Evolutionary conservation across 1,140 invertebrate species (phyloP), one percentile per base, ranked within the genome.

Genomic region (Heliconius hewitsoni): DNA sequence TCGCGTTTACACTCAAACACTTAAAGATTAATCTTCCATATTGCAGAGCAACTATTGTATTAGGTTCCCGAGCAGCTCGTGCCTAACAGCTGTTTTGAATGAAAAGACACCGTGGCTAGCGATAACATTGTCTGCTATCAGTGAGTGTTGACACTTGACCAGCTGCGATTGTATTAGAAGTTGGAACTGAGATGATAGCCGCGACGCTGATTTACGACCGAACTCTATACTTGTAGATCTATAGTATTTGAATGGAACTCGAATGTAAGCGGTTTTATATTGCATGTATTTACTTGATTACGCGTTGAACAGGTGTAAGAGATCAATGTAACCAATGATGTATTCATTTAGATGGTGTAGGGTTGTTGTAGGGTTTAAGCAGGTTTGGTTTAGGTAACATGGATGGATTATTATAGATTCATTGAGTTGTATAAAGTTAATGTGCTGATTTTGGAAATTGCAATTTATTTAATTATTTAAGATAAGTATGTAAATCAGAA

Each of bases 71-170:
- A 74, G 57, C 50, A 73, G 74, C 60, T 75, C 71, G 37, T 72
- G 70, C 46, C 60, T 73, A 78, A 81, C 72, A 81, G 74, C 37
- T 81, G 74, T 71, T 46, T 71, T 75, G 82, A 81, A 83, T 79
- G 80, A 74, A 78, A 80, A 79, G 78, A 83, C 77, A 80, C 72
- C 73, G 39, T 70, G 60, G 66, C 71, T 34, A 37, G 72, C 76
- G 82, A 84, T 84, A 84, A 82, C 80, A 77, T 82, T 84, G 80
- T 84, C 80, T 82, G 80, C 37, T 79, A 80, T 82, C 78, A 71
- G 79, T 73, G 39, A 76, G 72, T 81, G 79, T 78, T 81, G 80
- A 78, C 80, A 81, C 73, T 78, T 78, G 79, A 80, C 71, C 79
- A 76, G 80, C 37, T 78, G 39, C 66, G 39, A 71, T 66, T 71